Conservation (phyloP, 2,888 invertebrate genomes). For the Thymelicus sylvestris region DNA sequence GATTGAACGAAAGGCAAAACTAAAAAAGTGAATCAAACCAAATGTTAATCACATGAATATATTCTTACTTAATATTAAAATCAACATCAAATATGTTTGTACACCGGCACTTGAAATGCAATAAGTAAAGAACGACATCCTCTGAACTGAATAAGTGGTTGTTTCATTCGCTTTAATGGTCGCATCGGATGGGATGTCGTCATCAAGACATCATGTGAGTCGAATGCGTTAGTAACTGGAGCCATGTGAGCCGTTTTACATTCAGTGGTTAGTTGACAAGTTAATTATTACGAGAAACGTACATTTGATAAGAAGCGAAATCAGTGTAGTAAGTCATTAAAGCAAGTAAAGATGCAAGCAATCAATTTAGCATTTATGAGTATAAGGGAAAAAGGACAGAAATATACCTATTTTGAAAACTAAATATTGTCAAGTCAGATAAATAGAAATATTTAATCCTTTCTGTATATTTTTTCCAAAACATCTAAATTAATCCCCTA, state of each 20-base stretch:
- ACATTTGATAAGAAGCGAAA: conserved; percentile 28
- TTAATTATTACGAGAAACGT: conserved; percentile 31
- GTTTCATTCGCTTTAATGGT: conserved; percentile 11
- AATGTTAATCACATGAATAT: too few species aligned
- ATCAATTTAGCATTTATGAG: too few species aligned
- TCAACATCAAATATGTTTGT: background rate
- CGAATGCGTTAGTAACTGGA: conserved; percentile 10
- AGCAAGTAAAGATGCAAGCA: too few species aligned
- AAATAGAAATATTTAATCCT: too few species aligned
- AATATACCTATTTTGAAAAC: too few species aligned
- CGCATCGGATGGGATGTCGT: conserved; percentile 9
- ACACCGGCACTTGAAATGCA: background rate
- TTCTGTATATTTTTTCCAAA: too few species aligned
- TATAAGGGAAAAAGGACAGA: too few species aligned
- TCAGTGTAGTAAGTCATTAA: conserved; percentile 4
- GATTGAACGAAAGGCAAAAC: too few species aligned
- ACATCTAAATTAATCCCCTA: too few species aligned
- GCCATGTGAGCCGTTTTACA: conserved; percentile 24
- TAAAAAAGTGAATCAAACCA: too few species aligned
- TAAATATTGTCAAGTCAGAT: too few species aligned
- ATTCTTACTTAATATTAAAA: background rate
- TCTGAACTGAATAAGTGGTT: conserved; percentile 8
- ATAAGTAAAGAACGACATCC: conserved; percentile 9
- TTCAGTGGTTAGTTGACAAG: conserved; percentile 27
- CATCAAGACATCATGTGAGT: conserved; percentile 1